phyloP scores from a whole-genome alignment of 2,113 vertebrate genomes.

The Strigops habroptila region DNA sequence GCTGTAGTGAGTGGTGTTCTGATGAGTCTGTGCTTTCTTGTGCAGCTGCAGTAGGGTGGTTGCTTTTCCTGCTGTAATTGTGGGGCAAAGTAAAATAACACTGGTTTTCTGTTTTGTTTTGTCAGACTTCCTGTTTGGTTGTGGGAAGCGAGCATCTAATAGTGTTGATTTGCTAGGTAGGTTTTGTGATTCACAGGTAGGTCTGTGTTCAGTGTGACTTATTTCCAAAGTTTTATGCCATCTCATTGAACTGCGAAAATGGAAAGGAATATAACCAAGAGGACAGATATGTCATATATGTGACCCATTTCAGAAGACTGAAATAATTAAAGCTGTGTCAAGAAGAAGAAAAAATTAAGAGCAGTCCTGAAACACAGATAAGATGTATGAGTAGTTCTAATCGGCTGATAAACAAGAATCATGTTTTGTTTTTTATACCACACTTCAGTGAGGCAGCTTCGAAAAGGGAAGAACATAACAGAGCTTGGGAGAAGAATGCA shows the following conservation, averaged over 20 bases:
- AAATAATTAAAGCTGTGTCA: not conserved
- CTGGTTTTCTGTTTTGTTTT: not conserved
- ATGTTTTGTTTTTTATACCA: not conserved
- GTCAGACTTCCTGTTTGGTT: not conserved
- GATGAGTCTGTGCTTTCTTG: rapidly evolving
- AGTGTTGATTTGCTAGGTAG: not conserved
- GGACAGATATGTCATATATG: not conserved
- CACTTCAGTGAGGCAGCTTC: not conserved
- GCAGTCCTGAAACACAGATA: not conserved
- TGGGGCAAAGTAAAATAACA: not conserved
- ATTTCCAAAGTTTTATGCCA: not conserved
- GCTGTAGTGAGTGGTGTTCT: not conserved
- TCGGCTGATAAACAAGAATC: not conserved
- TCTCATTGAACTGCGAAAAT: not conserved
- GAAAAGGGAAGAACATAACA: not conserved
- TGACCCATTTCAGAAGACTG: not conserved
- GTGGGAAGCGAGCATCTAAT: not conserved
- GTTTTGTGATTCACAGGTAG: not conserved
- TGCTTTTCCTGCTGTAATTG: not conserved
- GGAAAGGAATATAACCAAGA: not conserved
- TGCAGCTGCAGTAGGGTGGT: not conserved
- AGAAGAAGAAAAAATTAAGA: not conserved
- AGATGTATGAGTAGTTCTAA: not conserved
- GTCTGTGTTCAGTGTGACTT: not conserved
- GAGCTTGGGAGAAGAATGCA: not conserved